Evolutionary conservation across 2,888 invertebrate genomes (phyloP).

Genomic region (Dione vanillae): DNA sequence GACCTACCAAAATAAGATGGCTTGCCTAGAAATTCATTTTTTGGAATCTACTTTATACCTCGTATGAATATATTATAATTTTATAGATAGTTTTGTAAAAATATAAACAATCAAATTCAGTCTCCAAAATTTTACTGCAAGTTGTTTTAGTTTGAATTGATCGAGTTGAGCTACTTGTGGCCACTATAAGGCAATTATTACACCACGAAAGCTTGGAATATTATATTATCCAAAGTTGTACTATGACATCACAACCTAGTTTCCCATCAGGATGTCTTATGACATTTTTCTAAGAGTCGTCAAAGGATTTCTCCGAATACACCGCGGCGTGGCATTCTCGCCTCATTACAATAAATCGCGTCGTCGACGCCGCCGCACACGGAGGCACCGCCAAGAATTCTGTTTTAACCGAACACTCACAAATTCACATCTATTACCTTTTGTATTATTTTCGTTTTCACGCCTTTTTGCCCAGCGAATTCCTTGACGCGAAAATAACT

Average conservation of each 20-base stretch:
- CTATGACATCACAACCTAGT: slow-evolving; percentile 4
- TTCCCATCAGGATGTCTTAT: slow-evolving; percentile 48
- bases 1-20: slow-evolving; percentile 77
- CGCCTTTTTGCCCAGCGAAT: slow-evolving; percentile 82
- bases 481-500: slow-evolving; percentile 82
- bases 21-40: slow-evolving; percentile 12
- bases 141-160: no score
- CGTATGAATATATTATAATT: background rate
- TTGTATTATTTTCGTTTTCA: slow-evolving; percentile 84
- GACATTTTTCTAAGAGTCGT: slow-evolving; percentile 73
- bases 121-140: no score
- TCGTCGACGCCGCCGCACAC: slow-evolving; percentile 82
- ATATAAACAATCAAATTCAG: no score
- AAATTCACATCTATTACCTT: slow-evolving; percentile 82
- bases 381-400: slow-evolving; percentile 82
- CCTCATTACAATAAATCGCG: slow-evolving; percentile 81
- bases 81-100: background rate
- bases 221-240: slow-evolving; percentile 29
- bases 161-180: no score
- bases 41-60: background rate
- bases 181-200: no score
- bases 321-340: slow-evolving; percentile 71
- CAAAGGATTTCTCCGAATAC: slow-evolving; percentile 76
- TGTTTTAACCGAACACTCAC: slow-evolving; percentile 83
- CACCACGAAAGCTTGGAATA: background rate